phyloP scores from a whole-genome alignment of 2,797 vertebrate genomes.

The Microtus obscurus region DNA sequence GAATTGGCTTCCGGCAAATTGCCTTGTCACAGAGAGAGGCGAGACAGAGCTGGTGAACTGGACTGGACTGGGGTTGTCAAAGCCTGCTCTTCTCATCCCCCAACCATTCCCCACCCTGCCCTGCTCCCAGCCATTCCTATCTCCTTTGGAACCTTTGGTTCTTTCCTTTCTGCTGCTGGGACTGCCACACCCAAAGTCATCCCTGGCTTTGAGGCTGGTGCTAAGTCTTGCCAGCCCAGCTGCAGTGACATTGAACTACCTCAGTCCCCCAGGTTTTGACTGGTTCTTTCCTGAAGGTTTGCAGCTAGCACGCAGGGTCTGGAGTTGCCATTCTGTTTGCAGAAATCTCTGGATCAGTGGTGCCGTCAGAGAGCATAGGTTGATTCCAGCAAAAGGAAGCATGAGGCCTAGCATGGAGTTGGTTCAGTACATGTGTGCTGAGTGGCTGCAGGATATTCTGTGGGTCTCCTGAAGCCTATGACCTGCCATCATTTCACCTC shows the following conservation, averaged over 20 bases:
- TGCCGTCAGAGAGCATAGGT: neutral
- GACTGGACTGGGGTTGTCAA: neutral
- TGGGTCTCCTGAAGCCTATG: neutral
- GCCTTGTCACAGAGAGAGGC: neutral
- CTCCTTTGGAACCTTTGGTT: too few relatives aligned
- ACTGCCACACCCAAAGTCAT: neutral
- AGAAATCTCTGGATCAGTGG: neutral
- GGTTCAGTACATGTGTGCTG: neutral
- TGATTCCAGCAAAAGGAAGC: neutral
- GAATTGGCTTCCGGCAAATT: neutral
- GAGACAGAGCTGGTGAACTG: accelerated
- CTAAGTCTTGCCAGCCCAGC: neutral
- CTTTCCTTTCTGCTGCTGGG: neutral
- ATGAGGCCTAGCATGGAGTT: neutral
- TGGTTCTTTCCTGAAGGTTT: neutral
- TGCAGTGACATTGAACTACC: neutral
- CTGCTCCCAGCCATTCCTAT: neutral
- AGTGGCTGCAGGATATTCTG: neutral
- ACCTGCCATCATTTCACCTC: neutral
- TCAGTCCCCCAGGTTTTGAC: neutral
- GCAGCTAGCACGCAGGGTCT: neutral
- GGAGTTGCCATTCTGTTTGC: neutral
- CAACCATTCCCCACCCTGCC: neutral
- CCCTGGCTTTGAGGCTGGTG: neutral
- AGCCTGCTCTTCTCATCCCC: neutral